Conservation (phyloP, 2,113 vertebrate species). For the Indri indri region DNA sequence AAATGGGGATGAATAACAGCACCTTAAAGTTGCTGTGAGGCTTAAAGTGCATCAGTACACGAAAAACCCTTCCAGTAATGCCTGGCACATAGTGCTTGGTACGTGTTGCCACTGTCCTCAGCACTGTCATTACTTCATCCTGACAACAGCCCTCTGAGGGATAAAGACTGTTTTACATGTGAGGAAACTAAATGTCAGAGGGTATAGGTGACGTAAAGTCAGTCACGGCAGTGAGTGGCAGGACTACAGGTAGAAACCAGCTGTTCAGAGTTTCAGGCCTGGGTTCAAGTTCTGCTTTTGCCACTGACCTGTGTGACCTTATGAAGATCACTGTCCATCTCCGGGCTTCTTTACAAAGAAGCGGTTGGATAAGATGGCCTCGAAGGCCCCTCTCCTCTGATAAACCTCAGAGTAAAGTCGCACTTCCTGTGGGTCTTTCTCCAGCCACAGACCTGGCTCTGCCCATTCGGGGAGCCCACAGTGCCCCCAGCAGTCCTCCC, state of each 20-base stretch:
- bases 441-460: neutral
- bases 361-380: neutral
- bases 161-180: neutral
- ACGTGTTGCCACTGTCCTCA: accelerated
- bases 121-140: neutral
- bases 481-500: accelerated
- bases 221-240: neutral
- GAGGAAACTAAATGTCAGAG: neutral
- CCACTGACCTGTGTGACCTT: neutral
- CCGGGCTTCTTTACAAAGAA: neutral
- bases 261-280: neutral
- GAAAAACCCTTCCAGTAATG: neutral
- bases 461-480: neutral
- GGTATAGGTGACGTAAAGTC: neutral
- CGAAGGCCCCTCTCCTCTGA: neutral
- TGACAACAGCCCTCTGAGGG: accelerated
- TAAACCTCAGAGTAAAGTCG: neutral
- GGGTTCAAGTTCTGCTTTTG: neutral
- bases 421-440: neutral
- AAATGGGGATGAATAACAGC: neutral
- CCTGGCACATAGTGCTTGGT: neutral
- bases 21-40: neutral
- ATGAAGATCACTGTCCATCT: neutral
- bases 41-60: neutral
- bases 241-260: neutral